Evolutionary conservation across 2,888 invertebrate genomes (phyloP), one percentile per base, ranked within the genome.

Genomic region (Hartigia nigra): DNA sequence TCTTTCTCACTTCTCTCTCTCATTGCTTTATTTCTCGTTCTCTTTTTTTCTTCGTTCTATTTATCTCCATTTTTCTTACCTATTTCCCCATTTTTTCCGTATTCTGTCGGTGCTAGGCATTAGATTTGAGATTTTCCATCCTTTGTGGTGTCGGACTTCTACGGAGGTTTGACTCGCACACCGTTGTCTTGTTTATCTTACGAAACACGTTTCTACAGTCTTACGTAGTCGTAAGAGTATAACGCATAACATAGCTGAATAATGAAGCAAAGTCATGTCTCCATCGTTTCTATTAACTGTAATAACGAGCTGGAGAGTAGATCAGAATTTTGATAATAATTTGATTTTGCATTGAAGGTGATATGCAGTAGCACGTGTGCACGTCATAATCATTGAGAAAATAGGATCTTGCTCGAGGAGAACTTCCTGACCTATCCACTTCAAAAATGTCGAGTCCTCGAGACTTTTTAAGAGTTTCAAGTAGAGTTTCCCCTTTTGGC

Each of bases 191-290:
- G 75, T 83, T 81, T 80, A 81, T 78, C 77, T 87, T 87, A 86
- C 82, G 87, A 86, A 83, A 86, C 79, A 79, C 78, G 83, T 84
- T 84, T 80, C 82, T 80, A 80, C 81, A 80, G 84, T 84, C 82
- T 82, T 81, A 84, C 79, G 82, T 80, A 84, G 81, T 84, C 84
- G 85, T 84, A 88, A 87, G 84, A 87, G 86, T 86, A 88, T 87
- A 84, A 85, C 87, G 86, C 82, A 69, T 70, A 77, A 76, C 80
- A 84, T 85, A 76, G 70, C 69, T 75, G 78, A 32, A 75, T 74
- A 79, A 76, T 69, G 76, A 76, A 70, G n/a, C 70, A 74, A 76
- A 74, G 55, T 80, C 69, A 36, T 12, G 31, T 55, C 36, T 9
- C 23, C 23, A 23, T 55, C 55, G n/a, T 39, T 69, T 80, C 70